Percentiles rank a stretch among this genome's conserved stretches.
These are phyloP conservation scores for Pemphredon lugubris DNA, from an alignment of 2,888 invertebrate genomes.

Conservation along the genomic window DNA sequence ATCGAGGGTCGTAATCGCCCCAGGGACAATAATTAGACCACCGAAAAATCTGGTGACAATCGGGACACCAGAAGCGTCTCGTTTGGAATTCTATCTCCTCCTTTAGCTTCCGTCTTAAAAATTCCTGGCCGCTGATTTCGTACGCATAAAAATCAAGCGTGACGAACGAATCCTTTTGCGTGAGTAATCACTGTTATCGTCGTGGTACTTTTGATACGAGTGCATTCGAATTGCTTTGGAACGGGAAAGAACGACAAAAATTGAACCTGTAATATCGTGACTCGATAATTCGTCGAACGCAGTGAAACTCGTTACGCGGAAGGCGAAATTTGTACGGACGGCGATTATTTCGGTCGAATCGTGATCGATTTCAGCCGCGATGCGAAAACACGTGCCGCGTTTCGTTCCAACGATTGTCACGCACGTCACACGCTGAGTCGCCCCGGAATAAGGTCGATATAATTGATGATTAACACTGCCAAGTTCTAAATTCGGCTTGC, in stretches of 20 bases:
- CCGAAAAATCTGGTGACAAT: slow-evolving; percentile 61
- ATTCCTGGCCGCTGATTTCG: neutral
- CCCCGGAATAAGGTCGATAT: slow-evolving; percentile 59
- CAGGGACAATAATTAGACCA: slow-evolving; percentile 61
- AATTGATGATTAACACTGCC: slow-evolving; percentile 62
- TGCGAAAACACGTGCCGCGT: slow-evolving; percentile 51
- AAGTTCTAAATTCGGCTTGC: slow-evolving; percentile 59
- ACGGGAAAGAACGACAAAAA: too few relatives aligned
- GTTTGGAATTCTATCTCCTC: neutral
- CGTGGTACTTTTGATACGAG: too few relatives aligned
- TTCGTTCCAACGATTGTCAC: slow-evolving; percentile 62
- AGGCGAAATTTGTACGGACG: neutral
- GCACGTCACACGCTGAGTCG: slow-evolving; percentile 47
- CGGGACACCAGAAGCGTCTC: slow-evolving; percentile 11
- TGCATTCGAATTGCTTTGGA: too few relatives aligned
- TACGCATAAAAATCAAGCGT: too few relatives aligned
- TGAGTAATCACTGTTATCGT: too few relatives aligned
- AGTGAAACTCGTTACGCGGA: neutral
- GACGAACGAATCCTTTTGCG: too few relatives aligned
- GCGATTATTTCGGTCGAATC: slow-evolving; percentile 53
- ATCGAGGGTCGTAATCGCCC: slow-evolving; percentile 63
- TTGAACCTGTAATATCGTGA: neutral
- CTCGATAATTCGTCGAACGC: neutral
- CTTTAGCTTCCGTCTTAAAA: neutral
- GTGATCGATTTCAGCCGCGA: slow-evolving; percentile 57